Percentiles rank a stretch among this genome's conserved stretches.
Conservation (phyloP, 1,140 invertebrate genomes). For the Neoseiulus cucumeris region DNA sequence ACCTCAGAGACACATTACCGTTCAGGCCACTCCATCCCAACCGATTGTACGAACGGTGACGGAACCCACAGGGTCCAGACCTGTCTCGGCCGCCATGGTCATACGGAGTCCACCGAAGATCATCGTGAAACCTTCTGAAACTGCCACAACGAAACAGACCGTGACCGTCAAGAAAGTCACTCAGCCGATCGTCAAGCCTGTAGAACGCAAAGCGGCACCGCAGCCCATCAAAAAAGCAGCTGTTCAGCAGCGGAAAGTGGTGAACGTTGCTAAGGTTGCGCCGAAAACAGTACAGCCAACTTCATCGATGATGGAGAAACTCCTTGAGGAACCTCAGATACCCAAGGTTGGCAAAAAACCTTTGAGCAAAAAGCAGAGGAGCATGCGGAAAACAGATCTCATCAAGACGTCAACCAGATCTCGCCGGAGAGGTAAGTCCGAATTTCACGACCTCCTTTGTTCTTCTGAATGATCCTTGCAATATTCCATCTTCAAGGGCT, state of each 20-base stretch:
- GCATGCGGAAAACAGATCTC: conserved; percentile 9
- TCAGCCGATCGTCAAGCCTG: neutral
- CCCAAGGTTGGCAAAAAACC: neutral
- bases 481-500: too few relatives aligned
- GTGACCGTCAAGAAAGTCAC: neutral
- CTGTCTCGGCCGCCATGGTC: neutral
- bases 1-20: neutral
- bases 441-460: neutral
- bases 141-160: neutral
- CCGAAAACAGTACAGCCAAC: neutral
- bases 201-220: neutral
- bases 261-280: neutral
- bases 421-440: neutral
- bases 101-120: neutral
- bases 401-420: neutral
- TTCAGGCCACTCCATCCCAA: neutral
- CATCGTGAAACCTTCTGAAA: neutral
- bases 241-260: neutral
- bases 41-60: neutral
- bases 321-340: neutral
- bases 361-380: neutral
- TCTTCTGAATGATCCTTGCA: neutral
- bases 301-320: neutral
- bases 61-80: neutral
- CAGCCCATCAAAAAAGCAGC: neutral